Percentiles rank a stretch among this genome's conserved stretches.
phyloP scores from a whole-genome alignment of 2,888 invertebrate species.

The Meiosimyza decipiens region DNA sequence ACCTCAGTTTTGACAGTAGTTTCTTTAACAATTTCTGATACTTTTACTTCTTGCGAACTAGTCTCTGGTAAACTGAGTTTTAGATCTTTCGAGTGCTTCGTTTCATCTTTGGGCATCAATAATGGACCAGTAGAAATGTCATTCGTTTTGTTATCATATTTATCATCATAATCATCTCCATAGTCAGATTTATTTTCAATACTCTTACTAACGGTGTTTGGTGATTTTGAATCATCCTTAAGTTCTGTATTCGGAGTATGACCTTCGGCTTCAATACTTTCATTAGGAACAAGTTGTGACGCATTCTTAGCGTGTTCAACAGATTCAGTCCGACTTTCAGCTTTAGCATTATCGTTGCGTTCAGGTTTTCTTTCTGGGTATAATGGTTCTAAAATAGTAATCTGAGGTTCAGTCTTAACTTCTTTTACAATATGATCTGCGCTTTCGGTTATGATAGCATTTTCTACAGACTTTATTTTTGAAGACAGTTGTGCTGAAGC shows the following conservation, averaged over 20 bases:
- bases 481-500: too few relatives aligned
- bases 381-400: not conserved
- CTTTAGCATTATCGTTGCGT: not conserved
- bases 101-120: not conserved
- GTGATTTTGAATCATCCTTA: too few relatives aligned
- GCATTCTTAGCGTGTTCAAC: not conserved
- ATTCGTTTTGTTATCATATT: not conserved
- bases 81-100: constrained; percentile 7
- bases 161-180: constrained; percentile 11
- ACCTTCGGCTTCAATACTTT: not conserved
- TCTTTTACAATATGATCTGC: not conserved
- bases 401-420: not conserved
- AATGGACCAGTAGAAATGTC: not conserved
- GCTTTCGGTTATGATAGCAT: too few relatives aligned
- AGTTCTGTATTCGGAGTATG: too few relatives aligned
- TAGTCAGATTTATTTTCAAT: not conserved
- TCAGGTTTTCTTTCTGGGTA: not conserved
- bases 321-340: not conserved
- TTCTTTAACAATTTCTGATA: not conserved
- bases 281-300: not conserved
- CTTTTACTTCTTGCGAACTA: not conserved
- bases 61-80: constrained; percentile 15
- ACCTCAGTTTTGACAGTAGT: not conserved
- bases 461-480: too few relatives aligned
- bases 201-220: too few relatives aligned